Percentiles rank a stretch among this genome's conserved stretches.
phyloP scores from a whole-genome alignment of 2,113 vertebrate genomes.

The Coryphaenoides rupestris region DNA sequence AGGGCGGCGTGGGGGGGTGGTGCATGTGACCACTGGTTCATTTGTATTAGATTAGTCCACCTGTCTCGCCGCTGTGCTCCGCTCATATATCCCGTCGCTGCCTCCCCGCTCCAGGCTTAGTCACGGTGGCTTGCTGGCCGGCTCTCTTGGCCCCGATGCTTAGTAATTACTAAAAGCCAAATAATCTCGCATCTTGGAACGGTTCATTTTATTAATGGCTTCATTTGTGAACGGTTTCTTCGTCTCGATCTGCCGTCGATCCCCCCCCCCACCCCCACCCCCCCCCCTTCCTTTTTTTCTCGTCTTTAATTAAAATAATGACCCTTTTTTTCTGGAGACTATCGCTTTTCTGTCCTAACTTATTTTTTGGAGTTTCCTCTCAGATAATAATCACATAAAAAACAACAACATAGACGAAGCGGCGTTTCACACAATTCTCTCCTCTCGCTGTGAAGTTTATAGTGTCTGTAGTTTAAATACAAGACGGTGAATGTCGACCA shows the following conservation, averaged over 20 bases:
- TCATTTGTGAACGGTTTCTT: not conserved
- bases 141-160: slow-evolving; percentile 1
- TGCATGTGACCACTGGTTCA: slow-evolving; percentile 4
- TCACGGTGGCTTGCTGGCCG: slow-evolving; percentile 8
- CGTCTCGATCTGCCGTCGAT: no score
- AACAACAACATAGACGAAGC: no score
- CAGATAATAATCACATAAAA: no score
- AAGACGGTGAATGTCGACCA: no score
- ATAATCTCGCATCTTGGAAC: slow-evolving; percentile 2
- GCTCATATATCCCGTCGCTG: slow-evolving; percentile 2
- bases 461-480: no score
- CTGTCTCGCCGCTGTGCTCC: not conserved
- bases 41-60: slow-evolving; percentile 2
- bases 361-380: no score
- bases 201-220: not conserved
- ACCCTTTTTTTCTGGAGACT: no score
- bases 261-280: no score
- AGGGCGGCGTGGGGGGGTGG: slow-evolving; percentile 1
- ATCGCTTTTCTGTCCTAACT: no score
- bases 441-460: no score
- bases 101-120: slow-evolving; percentile 1
- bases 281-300: not conserved
- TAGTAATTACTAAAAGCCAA: slow-evolving; percentile 7
- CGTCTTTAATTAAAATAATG: no score
- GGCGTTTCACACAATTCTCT: no score